Evolutionary conservation across 2,888 invertebrate genomes (phyloP).

Genomic region (Harmothoe impar): DNA sequence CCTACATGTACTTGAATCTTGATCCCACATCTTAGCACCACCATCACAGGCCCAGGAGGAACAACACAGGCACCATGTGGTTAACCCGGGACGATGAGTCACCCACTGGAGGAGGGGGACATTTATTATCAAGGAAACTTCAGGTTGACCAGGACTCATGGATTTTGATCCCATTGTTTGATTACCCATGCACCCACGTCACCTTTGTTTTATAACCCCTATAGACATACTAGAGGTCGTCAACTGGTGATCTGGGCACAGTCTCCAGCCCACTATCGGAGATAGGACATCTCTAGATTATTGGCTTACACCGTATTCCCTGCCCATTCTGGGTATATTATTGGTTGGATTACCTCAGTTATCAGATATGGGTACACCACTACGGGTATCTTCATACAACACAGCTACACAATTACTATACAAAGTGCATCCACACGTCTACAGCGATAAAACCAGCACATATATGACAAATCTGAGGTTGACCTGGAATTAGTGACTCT

Average conservation of each 20-base stretch:
- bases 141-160: background rate
- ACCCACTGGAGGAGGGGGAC: background rate
- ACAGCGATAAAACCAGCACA: too few species aligned
- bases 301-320: background rate
- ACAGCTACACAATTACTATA: background rate
- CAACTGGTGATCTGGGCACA: too few species aligned
- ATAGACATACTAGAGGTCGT: background rate
- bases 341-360: background rate
- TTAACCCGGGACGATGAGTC: background rate
- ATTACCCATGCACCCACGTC: background rate
- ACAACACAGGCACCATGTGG: background rate
- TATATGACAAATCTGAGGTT: too few species aligned
- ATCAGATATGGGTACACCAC: background rate
- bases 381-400: background rate
- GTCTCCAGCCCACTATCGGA: background rate
- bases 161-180: conserved; percentile 11
- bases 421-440: background rate
- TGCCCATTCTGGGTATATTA: background rate
- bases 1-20: background rate
- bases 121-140: background rate
- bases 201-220: conserved; percentile 5
- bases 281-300: background rate
- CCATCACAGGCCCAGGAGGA: background rate
- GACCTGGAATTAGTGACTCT: too few species aligned
- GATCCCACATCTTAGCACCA: too few species aligned